A percentile compares a stretch with the other conserved stretches of the same genome.
Evolutionary conservation across 2,888 invertebrate genomes (phyloP).

Genomic region (Amphipyra tragopoginis): DNA sequence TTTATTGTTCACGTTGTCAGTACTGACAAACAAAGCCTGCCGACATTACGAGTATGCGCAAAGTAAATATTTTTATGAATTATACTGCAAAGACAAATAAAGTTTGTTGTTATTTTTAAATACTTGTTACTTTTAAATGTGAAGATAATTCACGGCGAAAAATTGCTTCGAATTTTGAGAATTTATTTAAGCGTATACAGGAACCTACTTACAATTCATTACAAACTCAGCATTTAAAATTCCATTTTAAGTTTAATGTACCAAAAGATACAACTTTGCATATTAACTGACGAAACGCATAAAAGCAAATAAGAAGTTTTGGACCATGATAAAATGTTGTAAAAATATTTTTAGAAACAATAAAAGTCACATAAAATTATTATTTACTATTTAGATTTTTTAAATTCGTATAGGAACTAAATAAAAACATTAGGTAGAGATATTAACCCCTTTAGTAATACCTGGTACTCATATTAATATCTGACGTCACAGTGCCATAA

Average conservation of each 20-base stretch:
- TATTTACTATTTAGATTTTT: background rate
- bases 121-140: slow-evolving; percentile 13
- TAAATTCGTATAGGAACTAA: too few species aligned
- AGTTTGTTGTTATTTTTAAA: slow-evolving; percentile 19
- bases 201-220: background rate
- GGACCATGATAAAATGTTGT: slow-evolving; percentile 12
- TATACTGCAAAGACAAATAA: slow-evolving; percentile 19
- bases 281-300: too few species aligned
- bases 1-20: slow-evolving; percentile 59
- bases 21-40: slow-evolving; percentile 57
- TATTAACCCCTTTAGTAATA: too few species aligned
- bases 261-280: too few species aligned
- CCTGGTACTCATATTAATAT: too few species aligned
- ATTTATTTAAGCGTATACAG: too few species aligned
- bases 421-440: too few species aligned
- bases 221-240: background rate
- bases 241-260: background rate
- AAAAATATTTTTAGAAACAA: slow-evolving; percentile 7
- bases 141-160: background rate
- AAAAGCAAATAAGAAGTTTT: slow-evolving; percentile 16
- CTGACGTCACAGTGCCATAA: background rate
- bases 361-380: background rate
- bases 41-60: slow-evolving; percentile 44
- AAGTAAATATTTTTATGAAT: slow-evolving; percentile 52
- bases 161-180: too few species aligned